Percentiles rank a stretch among this genome's conserved stretches.
Conservation (phyloP, 1,140 invertebrate species). For the Bombus fervidus region DNA sequence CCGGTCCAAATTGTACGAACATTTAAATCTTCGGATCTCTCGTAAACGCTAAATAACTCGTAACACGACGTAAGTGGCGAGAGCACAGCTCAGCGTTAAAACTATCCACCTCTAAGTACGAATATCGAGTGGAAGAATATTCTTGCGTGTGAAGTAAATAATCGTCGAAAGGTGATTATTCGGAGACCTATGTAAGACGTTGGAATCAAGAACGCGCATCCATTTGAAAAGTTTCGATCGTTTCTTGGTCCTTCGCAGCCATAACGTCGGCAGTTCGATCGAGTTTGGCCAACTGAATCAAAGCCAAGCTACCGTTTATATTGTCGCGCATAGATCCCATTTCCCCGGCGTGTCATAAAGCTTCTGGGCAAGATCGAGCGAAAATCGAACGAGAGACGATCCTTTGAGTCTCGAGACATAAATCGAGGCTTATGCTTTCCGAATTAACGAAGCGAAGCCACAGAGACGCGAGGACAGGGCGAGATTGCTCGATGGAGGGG, state of each 20-base stretch:
- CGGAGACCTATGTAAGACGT: too few species aligned
- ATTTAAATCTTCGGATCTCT: neutral
- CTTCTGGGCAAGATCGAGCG: neutral
- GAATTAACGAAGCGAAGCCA: slow-evolving; percentile 10
- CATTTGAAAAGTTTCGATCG: too few species aligned
- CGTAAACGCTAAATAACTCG: neutral
- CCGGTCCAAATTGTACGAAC: neutral
- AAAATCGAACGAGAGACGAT: neutral
- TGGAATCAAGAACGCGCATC: neutral
- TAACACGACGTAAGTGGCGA: too few species aligned
- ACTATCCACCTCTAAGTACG: neutral
- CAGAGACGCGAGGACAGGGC: neutral
- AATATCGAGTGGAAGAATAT: neutral
- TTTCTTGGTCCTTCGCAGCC: neutral
- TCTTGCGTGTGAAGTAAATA: too few species aligned
- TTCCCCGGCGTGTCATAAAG: neutral
- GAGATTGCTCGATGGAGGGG: neutral
- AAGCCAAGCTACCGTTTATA: slow-evolving; percentile 24
- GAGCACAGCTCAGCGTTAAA: too few species aligned
- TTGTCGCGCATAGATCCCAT: slow-evolving; percentile 12
- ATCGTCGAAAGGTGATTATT: too few species aligned
- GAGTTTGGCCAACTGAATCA: slow-evolving; percentile 10
- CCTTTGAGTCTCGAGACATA: too few species aligned
- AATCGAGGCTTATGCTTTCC: slow-evolving; percentile 10
- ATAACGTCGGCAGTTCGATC: neutral